Evolutionary conservation across 2,888 invertebrate genomes (phyloP), one percentile per base, ranked within the genome.

Genomic region (Ormia ochracea): DNA sequence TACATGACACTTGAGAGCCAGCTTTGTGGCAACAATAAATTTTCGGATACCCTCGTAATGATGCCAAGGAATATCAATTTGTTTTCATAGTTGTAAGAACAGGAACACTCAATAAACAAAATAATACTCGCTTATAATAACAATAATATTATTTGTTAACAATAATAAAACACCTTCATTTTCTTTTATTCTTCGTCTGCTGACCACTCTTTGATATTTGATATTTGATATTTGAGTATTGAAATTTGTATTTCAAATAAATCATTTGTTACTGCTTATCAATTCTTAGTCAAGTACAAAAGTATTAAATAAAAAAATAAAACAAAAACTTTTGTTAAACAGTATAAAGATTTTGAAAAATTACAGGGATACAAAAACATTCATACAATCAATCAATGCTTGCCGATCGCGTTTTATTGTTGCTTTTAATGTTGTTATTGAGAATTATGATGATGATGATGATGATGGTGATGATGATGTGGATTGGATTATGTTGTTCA

Each of bases 361-460:
- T 80, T 76, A 80, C 80, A 80, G 76, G 76, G 31, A 63, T 80
- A 76, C 73, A 63, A 80, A 76, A 80, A 80, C 68, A 72, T 76
- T 76, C 73, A 68, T 76, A 73, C 76, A 80, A 80, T 76, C 76
- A 80, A 80, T 80, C 80, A 80, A 80, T 80, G 76, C 72, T 76
- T 80, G 68, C 72, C 36, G 76, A 80, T 80, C 76, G 76, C 80
- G 63, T 70, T 63, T 48, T 61, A 61, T 65, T 68, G 23, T 63
- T 78, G 50, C 69, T 63, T 48, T 54, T 63, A 12, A 19, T 61
- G 23, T 58, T 76, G 45, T 48, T 56, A 23, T 70, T 52, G 58
- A 52, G 36, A 33, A 63, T 66, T 19, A 41, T 26, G 63, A 66
- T 54, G 50, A 61, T 75, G 45, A 58, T 50, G 70, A n/a, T n/a